Conservation (phyloP, 2,113 vertebrate species). For the Catagonus wagneri region DNA sequence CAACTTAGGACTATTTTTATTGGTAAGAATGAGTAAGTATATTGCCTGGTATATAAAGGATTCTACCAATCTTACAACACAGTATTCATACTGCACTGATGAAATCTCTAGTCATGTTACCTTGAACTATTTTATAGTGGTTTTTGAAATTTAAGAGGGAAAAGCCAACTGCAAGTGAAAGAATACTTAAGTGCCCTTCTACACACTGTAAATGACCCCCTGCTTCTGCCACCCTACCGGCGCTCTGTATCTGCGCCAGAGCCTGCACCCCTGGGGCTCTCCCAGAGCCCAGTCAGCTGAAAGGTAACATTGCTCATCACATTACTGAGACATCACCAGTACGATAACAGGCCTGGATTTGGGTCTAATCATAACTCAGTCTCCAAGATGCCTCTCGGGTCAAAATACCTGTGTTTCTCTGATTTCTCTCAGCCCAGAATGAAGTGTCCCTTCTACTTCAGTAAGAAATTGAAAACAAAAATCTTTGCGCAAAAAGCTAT, state of each 20-base stretch:
- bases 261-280: not conserved
- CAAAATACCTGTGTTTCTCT: not conserved
- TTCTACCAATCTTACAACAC: not conserved
- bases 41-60: not conserved
- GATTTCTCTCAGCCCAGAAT: not conserved
- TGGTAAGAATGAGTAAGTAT: not conserved
- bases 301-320: not conserved
- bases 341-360: not conserved
- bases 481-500: not conserved
- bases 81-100: not conserved
- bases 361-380: not conserved
- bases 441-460: not conserved
- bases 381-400: conserved; percentile 1
- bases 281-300: not conserved
- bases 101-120: not conserved
- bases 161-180: conserved; percentile 16
- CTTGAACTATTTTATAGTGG: not conserved
- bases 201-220: not conserved
- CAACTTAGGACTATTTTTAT: not conserved
- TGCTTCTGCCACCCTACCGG: too few species aligned
- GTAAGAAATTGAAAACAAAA: conserved; percentile 39
- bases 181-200: not conserved
- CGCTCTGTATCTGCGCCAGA: not conserved
- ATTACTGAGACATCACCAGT: not conserved
- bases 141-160: conserved; percentile 25